Percentiles rank a stretch among this genome's conserved stretches.
phyloP scores from a whole-genome alignment of 1,140 invertebrate species.

The Atta colombica region DNA sequence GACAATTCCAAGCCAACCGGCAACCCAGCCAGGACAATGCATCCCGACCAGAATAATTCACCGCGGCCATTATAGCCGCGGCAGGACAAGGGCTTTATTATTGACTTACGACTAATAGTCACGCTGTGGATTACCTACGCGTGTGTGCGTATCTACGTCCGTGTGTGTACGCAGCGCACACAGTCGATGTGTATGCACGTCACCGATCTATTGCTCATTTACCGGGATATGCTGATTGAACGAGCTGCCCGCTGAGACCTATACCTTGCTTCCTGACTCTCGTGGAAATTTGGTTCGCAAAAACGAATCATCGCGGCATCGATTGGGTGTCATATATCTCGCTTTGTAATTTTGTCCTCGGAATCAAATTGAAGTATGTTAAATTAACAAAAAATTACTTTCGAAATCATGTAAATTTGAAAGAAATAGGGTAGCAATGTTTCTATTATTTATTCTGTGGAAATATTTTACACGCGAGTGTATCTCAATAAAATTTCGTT shows the following conservation, averaged over 20 bases:
- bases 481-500: neutral
- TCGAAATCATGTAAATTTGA: neutral
- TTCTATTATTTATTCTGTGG: neutral
- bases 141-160: constrained; percentile 36
- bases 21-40: constrained; percentile 76
- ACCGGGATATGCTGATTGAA: constrained; percentile 78
- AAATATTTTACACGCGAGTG: neutral
- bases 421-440: neutral
- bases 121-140: constrained; percentile 80
- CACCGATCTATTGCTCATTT: constrained; percentile 82
- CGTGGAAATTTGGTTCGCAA: constrained; percentile 16
- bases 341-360: neutral
- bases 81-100: constrained; percentile 83
- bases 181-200: constrained; percentile 45
- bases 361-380: neutral
- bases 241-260: constrained; percentile 57
- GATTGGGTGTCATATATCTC: neutral
- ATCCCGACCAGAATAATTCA: constrained; percentile 80
- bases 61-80: constrained; percentile 79
- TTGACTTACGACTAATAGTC: constrained; percentile 86
- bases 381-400: constrained; percentile 41
- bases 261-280: constrained; percentile 48
- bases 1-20: constrained; percentile 79
- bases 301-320: constrained; percentile 3
- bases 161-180: constrained; percentile 33